These are phyloP conservation scores for Anoplopoma fimbria DNA, from an alignment of 2,113 vertebrate genomes.

Conservation along the genomic window DNA sequence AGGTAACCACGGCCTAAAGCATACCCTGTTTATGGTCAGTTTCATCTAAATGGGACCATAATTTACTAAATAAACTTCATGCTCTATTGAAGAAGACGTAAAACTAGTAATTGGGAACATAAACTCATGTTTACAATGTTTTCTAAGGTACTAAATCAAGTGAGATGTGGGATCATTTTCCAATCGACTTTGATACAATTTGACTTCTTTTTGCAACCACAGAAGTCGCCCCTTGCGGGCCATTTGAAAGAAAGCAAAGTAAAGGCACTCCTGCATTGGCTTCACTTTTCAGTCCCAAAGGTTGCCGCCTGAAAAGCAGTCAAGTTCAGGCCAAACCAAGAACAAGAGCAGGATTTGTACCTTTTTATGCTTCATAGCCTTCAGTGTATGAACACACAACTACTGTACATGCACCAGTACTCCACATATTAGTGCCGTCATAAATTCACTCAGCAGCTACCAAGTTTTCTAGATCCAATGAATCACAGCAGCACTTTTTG, in stretches of 20 bases:
- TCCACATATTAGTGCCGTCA: background rate
- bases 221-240: too few relatives aligned
- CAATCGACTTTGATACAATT: background rate
- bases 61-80: too few relatives aligned
- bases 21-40: background rate
- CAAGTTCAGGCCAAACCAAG: too few relatives aligned
- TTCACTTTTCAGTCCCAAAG: too few relatives aligned
- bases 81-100: background rate
- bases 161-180: background rate
- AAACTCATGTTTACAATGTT: background rate
- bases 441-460: background rate
- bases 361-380: background rate
- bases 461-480: background rate
- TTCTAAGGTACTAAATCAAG: background rate
- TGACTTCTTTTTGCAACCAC: too few relatives aligned
- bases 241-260: too few relatives aligned
- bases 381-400: background rate
- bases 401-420: background rate
- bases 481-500: constrained; percentile 7
- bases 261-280: too few relatives aligned
- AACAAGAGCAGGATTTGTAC: too few relatives aligned
- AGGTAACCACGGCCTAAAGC: background rate
- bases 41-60: too few relatives aligned
- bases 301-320: too few relatives aligned
- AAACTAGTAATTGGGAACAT: background rate